Base-by-base conservation (phyloP, 1,140 invertebrate genomes). In the Dendrolimus kikuchii region DNA sequence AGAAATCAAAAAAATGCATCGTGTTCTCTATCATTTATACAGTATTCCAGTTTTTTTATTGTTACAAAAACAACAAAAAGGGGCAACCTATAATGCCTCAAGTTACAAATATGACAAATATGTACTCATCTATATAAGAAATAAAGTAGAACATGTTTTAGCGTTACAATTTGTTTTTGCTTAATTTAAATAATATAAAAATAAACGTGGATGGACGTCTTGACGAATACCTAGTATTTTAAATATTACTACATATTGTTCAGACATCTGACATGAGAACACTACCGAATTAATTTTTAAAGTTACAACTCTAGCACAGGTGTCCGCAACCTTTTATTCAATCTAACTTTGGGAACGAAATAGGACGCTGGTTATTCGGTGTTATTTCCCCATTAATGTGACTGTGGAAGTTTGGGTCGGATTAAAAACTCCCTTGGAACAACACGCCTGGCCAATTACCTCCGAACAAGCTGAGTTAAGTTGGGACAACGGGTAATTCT, bases 331-430 rank as follows among this genome's bases (percentile, higher is more conserved):
- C 70, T 73, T 80, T 75, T 77, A 78, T 79, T 79, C 78, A 79
- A 79, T 79, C 68, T 73, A 81, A 78, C 74, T 78, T 79, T 66
- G 55, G 36, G 58, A 71, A 66, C 66, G 68, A 63, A 71, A 77
- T 66, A 74, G 64, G 67, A 55, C 43, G 53, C 49, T 54, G 51
- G 66, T 79, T 74, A 77, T 77, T 71, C 65, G 68, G 60, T 68
- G 67, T 83, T 79, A 81, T 81, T 79, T 70, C 64, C 76, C 75
- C 74, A 76, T 81, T 77, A 79, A 76, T 71, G 76, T 71, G 66
- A 69, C 74, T 77, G 66, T 61, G 57, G 58, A 74, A 79, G 64
- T 76, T 76, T 42, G 47, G 66, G 68, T 59, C 54, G 68, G 68
- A 79, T 79, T 81, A 83, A 83, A 83, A 83, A 81, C 70, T 78